Evolutionary conservation across 2,888 invertebrate species (phyloP), one percentile per base, ranked within the genome.

Genomic region (Hyles lineata): DNA sequence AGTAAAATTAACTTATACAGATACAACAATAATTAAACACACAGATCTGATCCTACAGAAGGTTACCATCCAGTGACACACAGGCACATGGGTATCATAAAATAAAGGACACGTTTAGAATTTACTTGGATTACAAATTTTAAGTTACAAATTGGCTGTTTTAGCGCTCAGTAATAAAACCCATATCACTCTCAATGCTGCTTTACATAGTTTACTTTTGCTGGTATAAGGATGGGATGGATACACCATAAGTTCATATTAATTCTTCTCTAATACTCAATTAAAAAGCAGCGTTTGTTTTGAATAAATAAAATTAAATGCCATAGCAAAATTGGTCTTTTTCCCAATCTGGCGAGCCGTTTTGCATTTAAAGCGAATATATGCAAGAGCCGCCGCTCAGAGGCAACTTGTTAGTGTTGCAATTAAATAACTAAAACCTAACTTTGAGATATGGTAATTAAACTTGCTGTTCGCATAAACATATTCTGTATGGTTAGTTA

Each of bases 381-480:
- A 62, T 32, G 61, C 29, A 29, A 32, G 61, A 32, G 0, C 29
- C 61, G 17, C 19, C 23, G 7, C 61, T 17, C 2, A 25, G 25
- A 17, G 61, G 15, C 25, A 62, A 29, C 25, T 61, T 61, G 29
- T 61, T 61, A 61, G 19, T 17, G 61, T 21, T 61, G 23, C 61
- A 23, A 29, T 17, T 61, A 29, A 32, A 25, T 62, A 62, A 62
- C 32, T 62, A 11, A 32, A 17, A 19, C 19, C 61, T 62, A 62
- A 62, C 25, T 15, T n/a, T 23, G 29, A 25, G 17, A 29, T 61
- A 25, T 25, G 35, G n/a, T 63, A 63, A 35, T 32, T 35, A 23
- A 55, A 55, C 52, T 59, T 74, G 83, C n/a, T 55, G 19, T 19
- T n/a, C 5, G n/a, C 55, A 55, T n/a, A 55, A 55, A 17, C 55